Evolutionary conservation across 35 echinoderm and acorn worm genomes (phyloP).

Genomic region (Amphiura filiformis): DNA sequence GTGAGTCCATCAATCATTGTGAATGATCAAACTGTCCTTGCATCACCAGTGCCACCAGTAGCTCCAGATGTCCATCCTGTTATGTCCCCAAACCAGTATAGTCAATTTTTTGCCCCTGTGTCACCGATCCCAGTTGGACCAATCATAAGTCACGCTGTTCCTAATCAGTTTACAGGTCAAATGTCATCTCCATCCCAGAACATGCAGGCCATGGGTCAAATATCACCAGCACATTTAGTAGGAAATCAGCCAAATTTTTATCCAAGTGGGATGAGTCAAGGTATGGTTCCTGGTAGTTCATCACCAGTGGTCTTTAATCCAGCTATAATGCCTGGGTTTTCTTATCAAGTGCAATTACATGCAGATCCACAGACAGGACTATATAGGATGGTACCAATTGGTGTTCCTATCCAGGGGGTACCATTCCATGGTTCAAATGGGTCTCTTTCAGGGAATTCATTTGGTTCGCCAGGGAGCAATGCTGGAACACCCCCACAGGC

Average conservation of each 20-base stretch:
- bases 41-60: background rate
- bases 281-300: background rate
- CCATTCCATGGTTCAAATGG: constrained; percentile 20
- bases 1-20: background rate
- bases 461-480: background rate
- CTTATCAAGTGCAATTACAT: constrained; percentile 77
- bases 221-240: background rate
- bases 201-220: background rate
- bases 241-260: background rate
- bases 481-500: background rate
- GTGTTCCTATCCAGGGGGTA: constrained; percentile 28
- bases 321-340: constrained; percentile 38
- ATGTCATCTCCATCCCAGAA: background rate
- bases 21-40: background rate
- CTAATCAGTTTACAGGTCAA: background rate
- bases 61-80: background rate
- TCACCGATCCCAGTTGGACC: background rate
- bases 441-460: constrained; percentile 1
- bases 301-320: background rate
- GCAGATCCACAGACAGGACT: constrained; percentile 92
- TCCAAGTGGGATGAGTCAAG: background rate
- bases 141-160: background rate
- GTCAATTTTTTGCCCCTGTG: too few species aligned
- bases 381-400: constrained; percentile 71
- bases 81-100: background rate